Percentiles rank a stretch among this genome's conserved stretches.
phyloP scores from a whole-genome alignment of 2,113 vertebrate species.

The Leucopsar rothschildi region DNA sequence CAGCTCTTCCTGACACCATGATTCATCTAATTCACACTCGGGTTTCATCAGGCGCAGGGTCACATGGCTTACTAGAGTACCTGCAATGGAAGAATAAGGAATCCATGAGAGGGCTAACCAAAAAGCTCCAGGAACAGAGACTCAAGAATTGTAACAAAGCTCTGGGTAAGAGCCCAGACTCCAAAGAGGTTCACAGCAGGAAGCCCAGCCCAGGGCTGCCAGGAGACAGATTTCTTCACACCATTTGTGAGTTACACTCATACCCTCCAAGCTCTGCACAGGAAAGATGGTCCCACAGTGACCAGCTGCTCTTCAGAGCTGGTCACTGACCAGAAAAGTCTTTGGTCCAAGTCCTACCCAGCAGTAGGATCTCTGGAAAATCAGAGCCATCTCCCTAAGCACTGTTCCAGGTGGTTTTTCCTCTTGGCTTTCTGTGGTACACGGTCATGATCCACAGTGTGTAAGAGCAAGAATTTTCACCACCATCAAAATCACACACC shows the following conservation, averaged over 20 bases:
- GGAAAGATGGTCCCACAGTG: background rate
- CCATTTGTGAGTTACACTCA: background rate
- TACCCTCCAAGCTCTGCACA: background rate
- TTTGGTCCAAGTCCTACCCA: background rate
- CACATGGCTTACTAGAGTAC: conserved; percentile 87
- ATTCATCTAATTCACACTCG: conserved; percentile 85
- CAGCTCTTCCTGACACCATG: conserved; percentile 91
- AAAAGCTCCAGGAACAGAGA: background rate
- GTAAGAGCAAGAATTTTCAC: background rate
- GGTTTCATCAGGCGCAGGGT: conserved; percentile 92
- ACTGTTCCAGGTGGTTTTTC: background rate
- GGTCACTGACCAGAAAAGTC: background rate
- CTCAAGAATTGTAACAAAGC: background rate
- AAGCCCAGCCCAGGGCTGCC: background rate
- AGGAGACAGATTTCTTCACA: background rate
- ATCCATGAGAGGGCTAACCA: background rate
- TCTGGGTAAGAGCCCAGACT: background rate
- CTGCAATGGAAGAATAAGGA: conserved; percentile 60
- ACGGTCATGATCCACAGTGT: background rate
- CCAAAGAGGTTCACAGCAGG: background rate
- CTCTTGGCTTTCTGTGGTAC: background rate
- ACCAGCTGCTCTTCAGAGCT: background rate
- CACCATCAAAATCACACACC: background rate
- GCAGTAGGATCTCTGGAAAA: background rate
- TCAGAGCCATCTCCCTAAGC: background rate